phyloP scores from a whole-genome alignment of 37 sponge, comb jelly and placozoan genomes.

The Haliclona indistincta region DNA sequence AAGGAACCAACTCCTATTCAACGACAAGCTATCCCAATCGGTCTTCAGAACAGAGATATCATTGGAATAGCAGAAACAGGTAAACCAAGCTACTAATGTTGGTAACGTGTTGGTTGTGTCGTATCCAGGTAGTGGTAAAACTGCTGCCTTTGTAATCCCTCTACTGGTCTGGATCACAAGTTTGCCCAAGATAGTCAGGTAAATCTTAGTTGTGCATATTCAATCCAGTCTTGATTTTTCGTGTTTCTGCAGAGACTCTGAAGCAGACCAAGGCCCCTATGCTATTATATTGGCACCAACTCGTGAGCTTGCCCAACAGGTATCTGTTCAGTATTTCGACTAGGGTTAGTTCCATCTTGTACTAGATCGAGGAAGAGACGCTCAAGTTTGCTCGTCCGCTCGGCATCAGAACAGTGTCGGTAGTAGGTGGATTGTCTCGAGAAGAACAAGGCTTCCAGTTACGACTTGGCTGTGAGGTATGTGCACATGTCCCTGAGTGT shows the following conservation, averaged over 20 bases:
- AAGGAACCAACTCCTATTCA: constrained; percentile 98
- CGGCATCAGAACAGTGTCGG: constrained; percentile 85
- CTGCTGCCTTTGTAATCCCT: constrained; percentile 97
- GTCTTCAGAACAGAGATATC: constrained; percentile 96
- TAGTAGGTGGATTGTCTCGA: constrained; percentile 92
- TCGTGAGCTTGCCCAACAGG: constrained; percentile 96
- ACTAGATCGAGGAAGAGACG: constrained; percentile 93
- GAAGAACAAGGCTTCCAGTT: constrained; percentile 98
- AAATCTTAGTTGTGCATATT: not conserved
- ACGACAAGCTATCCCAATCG: constrained; percentile 96
- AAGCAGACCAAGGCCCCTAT: constrained; percentile 95
- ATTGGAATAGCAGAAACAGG: constrained; percentile 99
- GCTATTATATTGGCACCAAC: constrained; percentile 98
- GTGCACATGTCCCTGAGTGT: not conserved
- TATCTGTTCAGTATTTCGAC: too few species aligned
- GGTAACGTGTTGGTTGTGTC: not conserved
- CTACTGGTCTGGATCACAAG: constrained; percentile 92
- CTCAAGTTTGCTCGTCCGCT: constrained; percentile 88
- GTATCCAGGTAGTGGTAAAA: constrained; percentile 89
- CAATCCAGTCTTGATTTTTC: not conserved
- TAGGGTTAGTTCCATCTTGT: not conserved
- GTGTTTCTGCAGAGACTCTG: constrained; percentile 59
- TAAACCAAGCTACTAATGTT: not conserved
- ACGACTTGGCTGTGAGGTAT: constrained; percentile 88
- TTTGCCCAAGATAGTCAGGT: constrained; percentile 85